Evolutionary conservation across 37 sponge, comb jelly and placozoan genomes (phyloP), one percentile per base, ranked within the genome.

Genomic region (Beroe ovata): DNA sequence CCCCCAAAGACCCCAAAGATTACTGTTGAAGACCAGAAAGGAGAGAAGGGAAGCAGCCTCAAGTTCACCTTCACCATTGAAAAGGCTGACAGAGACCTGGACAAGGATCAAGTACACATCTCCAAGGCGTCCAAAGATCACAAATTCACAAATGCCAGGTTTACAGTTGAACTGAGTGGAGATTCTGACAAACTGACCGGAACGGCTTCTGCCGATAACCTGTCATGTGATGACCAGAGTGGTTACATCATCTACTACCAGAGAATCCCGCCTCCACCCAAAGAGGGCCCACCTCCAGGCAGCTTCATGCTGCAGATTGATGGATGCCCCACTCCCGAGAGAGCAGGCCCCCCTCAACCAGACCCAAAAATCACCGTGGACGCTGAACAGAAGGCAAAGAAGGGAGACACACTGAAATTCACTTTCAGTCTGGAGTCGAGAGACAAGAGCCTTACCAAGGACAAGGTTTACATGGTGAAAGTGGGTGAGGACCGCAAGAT

Each of bases 11-110:
- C 69, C 23, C 84, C 84, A 1, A 77, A 30, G 23, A 77, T 77
- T 29, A 77, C 41, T 40, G 84, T 77, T 22, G 8, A 11, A 54
- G 47, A 77, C 54, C 84, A 77, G 84, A 77, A 40, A 42, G 84
- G 84, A 77, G 84, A 77, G 47, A 77, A 77, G 23, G 84, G 84
- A 77, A 54, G 47, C n/a, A 42, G 54, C 28, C 8, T 77, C 84
- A 22, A n/a, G 6, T 39, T 42, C 84, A 42, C 84, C 22, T 77
- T 77, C 84, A 77, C 84, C 54, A 28, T 77, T 54, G 47, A 37
- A 19, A 77, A 42, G n/a, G 22, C 54, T 41, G 84, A 77, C 1
- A 3, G 8, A 23, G 28, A 38, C 42, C 84, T 77, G 22, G 54
- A 77, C 42, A 39, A 77, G 22, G 28, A 16, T 19, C 21, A 42